Evolutionary conservation across 2,888 invertebrate genomes (phyloP), one percentile per base, ranked within the genome.

Genomic region (Bombylius major): DNA sequence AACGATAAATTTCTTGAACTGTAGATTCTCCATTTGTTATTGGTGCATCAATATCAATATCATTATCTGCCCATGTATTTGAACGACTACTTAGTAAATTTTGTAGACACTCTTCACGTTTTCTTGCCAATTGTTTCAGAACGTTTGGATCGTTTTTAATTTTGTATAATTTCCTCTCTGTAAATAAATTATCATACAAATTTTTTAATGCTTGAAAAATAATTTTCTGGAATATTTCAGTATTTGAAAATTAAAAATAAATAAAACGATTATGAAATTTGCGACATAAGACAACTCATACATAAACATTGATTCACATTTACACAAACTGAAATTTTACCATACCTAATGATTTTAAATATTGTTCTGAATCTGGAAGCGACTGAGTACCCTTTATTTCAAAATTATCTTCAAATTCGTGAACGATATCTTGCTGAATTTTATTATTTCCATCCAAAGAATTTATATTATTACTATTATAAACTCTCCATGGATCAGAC

Each of bases 261-360:
- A 44, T 39, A 39, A n/a, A n/a, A n/a, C n/a, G n/a, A n/a, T n/a
- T 23, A 23, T 23, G 23, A 23, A 23, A 23, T 23, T 23, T 23
- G 23, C 23, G 3, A 23, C 23, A 1, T 23, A 23, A 23, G 23
- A 23, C 23, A 23, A 23, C 23, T 23, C 23, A 23, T 23, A 23
- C 23, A n/a, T n/a, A n/a, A n/a, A n/a, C n/a, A 2, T 23, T 23
- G 23, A 23, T 23, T 23, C 23, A 23, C 23, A 23, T 23, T 23
- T 23, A 47, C 31, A 46, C 14, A 5, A 48, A 47, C 11, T 39
- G 49, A 32, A 53, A 36, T 36, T 36, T 36, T 36, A 44, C 50
- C 3, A 14, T 75, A 87, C 87, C 86, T 64, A 88, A 77, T 61
- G 80, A 72, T 58, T 82, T 81, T 55, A 87, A 72, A 57, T 74